Conservation (phyloP, 1,140 invertebrate species). For the Ganaspis sp. region DNA sequence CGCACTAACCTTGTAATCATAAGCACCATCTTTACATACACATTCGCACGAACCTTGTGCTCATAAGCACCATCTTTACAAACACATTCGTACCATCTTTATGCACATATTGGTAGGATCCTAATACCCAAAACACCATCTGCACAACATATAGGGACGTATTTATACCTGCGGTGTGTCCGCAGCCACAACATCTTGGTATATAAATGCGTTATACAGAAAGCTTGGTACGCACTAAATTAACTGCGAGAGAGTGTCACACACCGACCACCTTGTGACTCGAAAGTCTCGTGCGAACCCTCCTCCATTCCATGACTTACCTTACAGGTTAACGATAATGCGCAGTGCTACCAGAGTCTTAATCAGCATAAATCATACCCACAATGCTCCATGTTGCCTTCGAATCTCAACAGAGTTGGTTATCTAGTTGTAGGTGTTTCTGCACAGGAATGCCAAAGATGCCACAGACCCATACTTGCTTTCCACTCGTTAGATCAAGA, state of each 20-base stretch:
- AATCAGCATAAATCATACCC: conserved; percentile 75
- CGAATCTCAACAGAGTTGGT: conserved; percentile 15
- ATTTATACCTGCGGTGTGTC: conserved; percentile 53
- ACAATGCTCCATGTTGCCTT: conserved; percentile 46
- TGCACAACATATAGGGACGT: no score
- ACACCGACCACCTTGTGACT: conserved; percentile 47
- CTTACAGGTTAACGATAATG: conserved; percentile 66
- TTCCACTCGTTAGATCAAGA: not conserved
- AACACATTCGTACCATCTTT: no score
- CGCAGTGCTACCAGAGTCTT: conserved; percentile 71
- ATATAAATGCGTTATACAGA: conserved; percentile 58
- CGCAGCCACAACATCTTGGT: conserved; percentile 51
- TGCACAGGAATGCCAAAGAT: not conserved
- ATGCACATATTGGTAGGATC: conserved; percentile 27
- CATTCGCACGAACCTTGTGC: no score
- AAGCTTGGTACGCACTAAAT: conserved; percentile 63
- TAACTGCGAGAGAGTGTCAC: conserved; percentile 58
- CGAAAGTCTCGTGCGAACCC: conserved; percentile 45
- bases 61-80: no score
- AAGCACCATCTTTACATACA: no score
- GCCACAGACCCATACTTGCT: not conserved
- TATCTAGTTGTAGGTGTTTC: conserved; percentile 28
- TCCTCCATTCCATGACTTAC: conserved; percentile 59
- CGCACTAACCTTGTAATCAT: no score
- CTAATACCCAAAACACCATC: no score